These are phyloP conservation scores for Luperina testacea DNA, from an alignment of 2,888 invertebrate genomes.

Conservation along the genomic window DNA sequence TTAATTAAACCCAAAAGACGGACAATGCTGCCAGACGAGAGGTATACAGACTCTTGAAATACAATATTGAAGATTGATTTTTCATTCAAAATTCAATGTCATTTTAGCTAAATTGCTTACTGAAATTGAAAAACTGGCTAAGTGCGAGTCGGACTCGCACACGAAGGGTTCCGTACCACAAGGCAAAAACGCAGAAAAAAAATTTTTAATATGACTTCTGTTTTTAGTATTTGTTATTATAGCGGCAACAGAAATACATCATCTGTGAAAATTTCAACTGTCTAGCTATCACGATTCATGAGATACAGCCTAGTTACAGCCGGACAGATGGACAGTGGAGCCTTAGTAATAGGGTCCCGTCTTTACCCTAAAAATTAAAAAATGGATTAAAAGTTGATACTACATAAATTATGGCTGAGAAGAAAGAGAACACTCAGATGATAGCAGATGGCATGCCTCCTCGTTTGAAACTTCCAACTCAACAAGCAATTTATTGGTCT, in stretches of 20 bases:
- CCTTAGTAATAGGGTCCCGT: no score
- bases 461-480: background rate
- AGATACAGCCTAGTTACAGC: no score
- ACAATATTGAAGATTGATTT: background rate
- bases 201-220: no score
- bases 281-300: no score
- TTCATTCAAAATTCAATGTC: background rate
- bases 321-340: no score
- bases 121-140: background rate
- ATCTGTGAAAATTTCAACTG: no score
- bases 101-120: background rate
- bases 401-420: background rate
- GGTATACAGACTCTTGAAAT: background rate
- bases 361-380: background rate
- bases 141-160: no score
- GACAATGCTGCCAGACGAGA: background rate
- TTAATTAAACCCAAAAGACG: conserved; percentile 17
- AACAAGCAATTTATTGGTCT: background rate
- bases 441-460: background rate
- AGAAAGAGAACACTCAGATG: background rate
- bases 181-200: no score
- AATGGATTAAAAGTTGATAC: background rate
- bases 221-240: no score
- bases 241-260: no score
- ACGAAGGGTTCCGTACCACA: no score